A percentile compares a stretch with the other conserved stretches of the same genome.
These are phyloP conservation scores for Morpho helenor DNA, from an alignment of 2,888 invertebrate species.

Conservation along the genomic window DNA sequence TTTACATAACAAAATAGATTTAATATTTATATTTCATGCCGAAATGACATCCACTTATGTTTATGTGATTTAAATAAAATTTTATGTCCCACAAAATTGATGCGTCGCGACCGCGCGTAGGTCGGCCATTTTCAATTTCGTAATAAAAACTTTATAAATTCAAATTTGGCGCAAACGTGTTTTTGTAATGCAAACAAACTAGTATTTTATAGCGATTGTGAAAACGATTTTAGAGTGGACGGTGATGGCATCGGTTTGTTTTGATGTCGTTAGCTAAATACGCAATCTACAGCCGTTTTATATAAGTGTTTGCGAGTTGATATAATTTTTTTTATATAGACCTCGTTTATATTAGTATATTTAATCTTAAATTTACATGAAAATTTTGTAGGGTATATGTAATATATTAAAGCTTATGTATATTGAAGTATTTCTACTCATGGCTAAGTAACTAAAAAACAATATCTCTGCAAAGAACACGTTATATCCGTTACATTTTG, in stretches of 20 bases:
- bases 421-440: too few relatives aligned
- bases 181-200: slow-evolving; percentile 52
- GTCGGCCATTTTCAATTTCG: slow-evolving; percentile 44
- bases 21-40: not conserved
- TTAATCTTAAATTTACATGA: too few relatives aligned
- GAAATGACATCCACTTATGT: slow-evolving; percentile 4
- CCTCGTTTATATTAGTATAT: too few relatives aligned
- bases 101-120: slow-evolving; percentile 44
- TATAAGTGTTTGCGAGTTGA: too few relatives aligned
- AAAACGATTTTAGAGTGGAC: slow-evolving; percentile 35
- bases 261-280: not conserved
- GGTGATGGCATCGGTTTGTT: slow-evolving; percentile 27
- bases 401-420: too few relatives aligned
- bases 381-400: too few relatives aligned
- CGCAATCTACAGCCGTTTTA: too few relatives aligned
- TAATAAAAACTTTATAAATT: slow-evolving; percentile 46
- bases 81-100: slow-evolving; percentile 32
- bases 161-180: slow-evolving; percentile 47
- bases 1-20: slow-evolving; percentile 14
- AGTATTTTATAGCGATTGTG: slow-evolving; percentile 39
- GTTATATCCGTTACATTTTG: too few relatives aligned
- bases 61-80: slow-evolving; percentile 21
- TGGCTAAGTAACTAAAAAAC: too few relatives aligned
- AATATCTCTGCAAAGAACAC: too few relatives aligned
- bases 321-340: too few relatives aligned